Evolutionary conservation across 2,113 vertebrate genomes (phyloP).

Genomic region (Toxotes jaculatrix): DNA sequence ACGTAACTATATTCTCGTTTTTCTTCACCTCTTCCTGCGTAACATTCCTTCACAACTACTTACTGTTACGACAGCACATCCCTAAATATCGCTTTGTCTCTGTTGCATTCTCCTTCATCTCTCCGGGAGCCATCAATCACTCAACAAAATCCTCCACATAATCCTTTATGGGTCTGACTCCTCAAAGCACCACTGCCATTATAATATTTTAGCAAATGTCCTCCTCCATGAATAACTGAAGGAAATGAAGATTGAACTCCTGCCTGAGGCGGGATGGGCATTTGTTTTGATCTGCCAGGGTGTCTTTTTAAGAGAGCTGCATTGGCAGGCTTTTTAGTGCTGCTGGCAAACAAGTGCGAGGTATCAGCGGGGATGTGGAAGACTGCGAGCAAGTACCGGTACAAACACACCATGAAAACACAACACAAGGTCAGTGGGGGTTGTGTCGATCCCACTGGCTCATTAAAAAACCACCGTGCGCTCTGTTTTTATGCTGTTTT

Average conservation of each 20-base stretch:
- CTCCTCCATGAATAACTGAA: constrained; percentile 74
- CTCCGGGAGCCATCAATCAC: constrained; percentile 35
- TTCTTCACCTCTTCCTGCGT: not conserved
- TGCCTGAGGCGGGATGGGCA: constrained; percentile 55
- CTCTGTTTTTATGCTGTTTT: constrained; percentile 20
- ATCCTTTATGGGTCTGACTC: constrained; percentile 19
- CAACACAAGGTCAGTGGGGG: constrained; percentile 35
- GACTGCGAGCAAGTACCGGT: constrained; percentile 16
- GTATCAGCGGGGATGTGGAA: constrained; percentile 35
- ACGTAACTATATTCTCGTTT: not conserved
- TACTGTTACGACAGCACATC: not conserved
- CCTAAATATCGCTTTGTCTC: constrained; percentile 4
- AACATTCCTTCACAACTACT: not conserved
- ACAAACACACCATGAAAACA: constrained; percentile 30
- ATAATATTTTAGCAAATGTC: constrained; percentile 51
- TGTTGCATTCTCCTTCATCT: not conserved
- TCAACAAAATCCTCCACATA: constrained; percentile 40
- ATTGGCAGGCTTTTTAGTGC: constrained; percentile 41
- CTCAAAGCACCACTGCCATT: constrained; percentile 29
- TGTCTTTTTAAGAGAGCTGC: constrained; percentile 55
- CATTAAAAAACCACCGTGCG: constrained; percentile 26
- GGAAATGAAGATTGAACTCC: constrained; percentile 61
- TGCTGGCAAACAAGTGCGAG: constrained; percentile 40
- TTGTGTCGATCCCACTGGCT: constrained; percentile 17
- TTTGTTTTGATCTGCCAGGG: constrained; percentile 66